Evolutionary conservation across 2,797 vertebrate genomes (phyloP), one percentile per base, ranked within the genome.

Genomic region (Danio choprae): DNA sequence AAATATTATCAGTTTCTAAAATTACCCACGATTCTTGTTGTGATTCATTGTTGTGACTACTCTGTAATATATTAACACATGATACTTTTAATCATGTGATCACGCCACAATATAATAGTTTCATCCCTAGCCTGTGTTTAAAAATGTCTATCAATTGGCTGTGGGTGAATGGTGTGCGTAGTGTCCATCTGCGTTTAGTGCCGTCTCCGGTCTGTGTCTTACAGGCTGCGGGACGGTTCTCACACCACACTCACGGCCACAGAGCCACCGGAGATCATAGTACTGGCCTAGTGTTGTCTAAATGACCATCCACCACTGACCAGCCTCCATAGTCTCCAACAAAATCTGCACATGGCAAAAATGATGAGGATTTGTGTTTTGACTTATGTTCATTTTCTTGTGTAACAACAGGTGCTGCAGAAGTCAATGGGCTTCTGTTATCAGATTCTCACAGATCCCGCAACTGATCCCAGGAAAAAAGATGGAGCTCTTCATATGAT

Each of bases 381-480:
- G 8, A 44, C 1, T 1, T 7, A 58, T 22, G 60, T 44, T 7
- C 0, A 38, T 0, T 38, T 36, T 53, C 16, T 63, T 76, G 1
- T 59, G 64, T 0, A 10, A 58, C 10, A 78, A 60, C 83, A 99
- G 98, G 97, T 99, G 43, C 88, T 99, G 81, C 98, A 99, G 90
- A 99, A 99, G 90, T 97, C 97, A 0, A 99, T 99, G 98, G 96
- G 96, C 84, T 99, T 97, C 90, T 99, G 98, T 90, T 98, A 99
- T 81, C 97, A 99, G 88, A 98, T 98, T 87, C 96, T 99, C 64
- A 99, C 98, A 3, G 96, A 99, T 79, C 95, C 91, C 20, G 89
- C 91, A 70, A 95, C 95, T 71, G 97, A 99, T 90, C 98, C 98
- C 81, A 95, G 98, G 81, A 99, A 99, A 94, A 99, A 98, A 87